Base-by-base conservation (phyloP, 2,888 invertebrate genomes). In the Zygothrica quintamaculata region DNA sequence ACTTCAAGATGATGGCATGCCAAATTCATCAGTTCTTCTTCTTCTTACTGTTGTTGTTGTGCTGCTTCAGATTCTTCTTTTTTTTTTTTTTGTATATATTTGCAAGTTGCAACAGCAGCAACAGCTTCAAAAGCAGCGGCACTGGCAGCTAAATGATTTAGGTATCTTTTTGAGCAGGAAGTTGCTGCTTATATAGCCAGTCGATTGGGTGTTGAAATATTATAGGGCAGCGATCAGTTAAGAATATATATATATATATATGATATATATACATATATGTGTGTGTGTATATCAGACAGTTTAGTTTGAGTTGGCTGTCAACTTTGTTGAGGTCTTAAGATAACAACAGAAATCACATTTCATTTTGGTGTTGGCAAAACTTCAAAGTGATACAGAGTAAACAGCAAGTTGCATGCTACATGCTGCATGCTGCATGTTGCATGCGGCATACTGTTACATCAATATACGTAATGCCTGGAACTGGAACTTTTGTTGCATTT, bases 131-230 rank as follows among this genome's bases (percentile, higher is more conserved):
- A 67, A 22, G 18, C 18, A 22, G 79, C 66, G 64, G 53, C 58
- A 57, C 55, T 66, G 70, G 53, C 71, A 57, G 57, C 58, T 34
- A 62, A 61, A 66, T 67, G 64, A 65, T 58, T 75, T 68, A 43
- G 53, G 53, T 65, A 60, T 68, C 52, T 55, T 53, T 47, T 53
- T 47, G 60, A 78, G 76, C 80, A 86, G 86, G 86, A 80, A 80
- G 80, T 77, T 36, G 40, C 58, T 56, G 73, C 67, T 61, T 65
- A 48, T 55, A 59, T 64, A 55, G 65, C 44, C 74, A 57, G 62
- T 66, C 75, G 77, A 80, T 76, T 53, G 84, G 74, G 84, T 74
- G 84, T 65, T 86, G 86, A 80, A 86, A 86, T 76, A 59, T 65
- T 68, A 81, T 72, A 71, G 78, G 61, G 65, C 72, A 67, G 16